Conservation (phyloP, 2,797 vertebrate species). For the Liasis olivaceus region DNA sequence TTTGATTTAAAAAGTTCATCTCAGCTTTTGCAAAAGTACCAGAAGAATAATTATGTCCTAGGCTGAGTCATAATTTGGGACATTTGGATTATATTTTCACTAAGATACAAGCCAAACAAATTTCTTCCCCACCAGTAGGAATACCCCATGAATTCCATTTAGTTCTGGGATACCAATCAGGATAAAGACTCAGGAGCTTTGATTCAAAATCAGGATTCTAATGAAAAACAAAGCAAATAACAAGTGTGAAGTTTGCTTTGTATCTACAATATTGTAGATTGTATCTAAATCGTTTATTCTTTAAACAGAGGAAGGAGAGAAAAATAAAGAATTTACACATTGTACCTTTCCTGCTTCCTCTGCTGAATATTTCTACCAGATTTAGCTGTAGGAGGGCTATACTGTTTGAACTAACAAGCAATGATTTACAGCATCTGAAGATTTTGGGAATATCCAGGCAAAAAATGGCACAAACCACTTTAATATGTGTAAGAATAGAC, state of each 20-base stretch:
- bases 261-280: not conserved
- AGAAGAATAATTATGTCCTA: not conserved
- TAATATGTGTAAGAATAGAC: not conserved
- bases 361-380: not conserved
- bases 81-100: not conserved
- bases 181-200: not conserved
- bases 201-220: not conserved
- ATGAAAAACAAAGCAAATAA: not conserved
- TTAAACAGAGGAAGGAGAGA: not conserved
- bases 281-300: not conserved
- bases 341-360: slow-evolving; percentile 4
- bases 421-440: slow-evolving; percentile 28
- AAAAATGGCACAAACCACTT: fast-evolving
- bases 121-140: not conserved
- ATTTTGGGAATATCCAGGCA: not conserved
- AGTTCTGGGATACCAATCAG: not conserved
- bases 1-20: not conserved
- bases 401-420: slow-evolving; percentile 28
- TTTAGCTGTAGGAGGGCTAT: fast-evolving
- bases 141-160: not conserved
- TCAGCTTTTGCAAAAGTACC: not conserved
- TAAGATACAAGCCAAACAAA: not conserved
- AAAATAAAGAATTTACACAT: not conserved
- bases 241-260: not conserved
- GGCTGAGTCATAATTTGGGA: not conserved